Evolutionary conservation across 53 echinoderm and acorn worm species (phyloP), one percentile per base, ranked within the genome.

Genomic region (Luidia sarsii): DNA sequence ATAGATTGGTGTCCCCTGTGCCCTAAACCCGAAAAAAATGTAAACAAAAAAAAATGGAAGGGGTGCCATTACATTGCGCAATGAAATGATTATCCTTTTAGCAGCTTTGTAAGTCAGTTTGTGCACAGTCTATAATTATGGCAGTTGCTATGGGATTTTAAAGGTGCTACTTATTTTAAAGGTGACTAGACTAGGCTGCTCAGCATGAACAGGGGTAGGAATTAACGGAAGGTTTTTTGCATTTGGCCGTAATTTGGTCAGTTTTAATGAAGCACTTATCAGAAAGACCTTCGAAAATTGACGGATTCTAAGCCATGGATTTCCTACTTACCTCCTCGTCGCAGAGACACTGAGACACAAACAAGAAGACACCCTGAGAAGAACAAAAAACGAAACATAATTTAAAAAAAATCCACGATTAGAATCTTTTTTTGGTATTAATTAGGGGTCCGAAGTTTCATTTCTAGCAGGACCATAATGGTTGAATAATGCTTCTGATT

Each of bases 271-370:
- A 0, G 21, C 15, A 51, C 51, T 51, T 10, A 7, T 4, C 18
- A 21, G n/a, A 51, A 19, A 14, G n/a, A n/a, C n/a, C n/a, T n/a
- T n/a, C n/a, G n/a, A n/a, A n/a, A n/a, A n/a, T n/a, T n/a, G n/a
- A n/a, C 18, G 2, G 15, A 45, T 45, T 45, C 45, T 45, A 9
- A 3, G 18, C 51, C 51, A 9, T 51, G 3, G 1, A 27, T 20
- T 56, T 7, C 27, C 2, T 56, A 63, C 33, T 71, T 71, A 71
- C 71, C 71, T 71, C 71, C 23, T 71, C 52, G 25, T 71, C 71
- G 9, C 51, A 54, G 2, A 71, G 55, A 27, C 71, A 71, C 27
- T 71, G 71, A 0, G 49, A 11, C 33, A 71, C 71, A 35, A 71
- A 71, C 22, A 71, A 35, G 54, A 71, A 54, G 24, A 71, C 35